phyloP scores from a whole-genome alignment of 2,113 vertebrate genomes.

The Azemiops feae region DNA sequence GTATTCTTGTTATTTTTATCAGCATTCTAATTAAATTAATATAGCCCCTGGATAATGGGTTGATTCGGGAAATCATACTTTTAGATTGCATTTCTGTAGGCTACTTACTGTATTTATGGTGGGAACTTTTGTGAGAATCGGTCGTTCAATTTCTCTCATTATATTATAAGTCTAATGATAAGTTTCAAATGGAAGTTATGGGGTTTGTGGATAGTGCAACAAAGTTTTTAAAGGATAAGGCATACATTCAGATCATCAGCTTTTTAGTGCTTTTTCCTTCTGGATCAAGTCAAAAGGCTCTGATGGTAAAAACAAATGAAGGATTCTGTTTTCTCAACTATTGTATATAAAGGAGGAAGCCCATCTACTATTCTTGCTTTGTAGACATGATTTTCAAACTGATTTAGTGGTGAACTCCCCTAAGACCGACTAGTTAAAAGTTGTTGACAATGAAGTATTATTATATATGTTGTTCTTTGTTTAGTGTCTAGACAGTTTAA shows the following conservation, averaged over 20 bases:
- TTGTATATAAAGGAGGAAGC: neutral
- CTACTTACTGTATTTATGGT: neutral
- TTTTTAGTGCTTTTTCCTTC: constrained; percentile 32
- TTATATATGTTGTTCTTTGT: constrained; percentile 49
- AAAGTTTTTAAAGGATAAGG: neutral
- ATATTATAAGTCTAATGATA: neutral
- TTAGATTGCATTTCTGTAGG: neutral
- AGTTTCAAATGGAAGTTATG: neutral
- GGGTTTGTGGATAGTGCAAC: neutral
- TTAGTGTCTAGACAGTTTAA: constrained; percentile 69
- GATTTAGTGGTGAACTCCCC: constrained; percentile 63
- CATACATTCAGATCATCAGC: neutral
- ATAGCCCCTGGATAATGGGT: neutral
- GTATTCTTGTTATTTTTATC: neutral
- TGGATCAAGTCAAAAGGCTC: constrained; percentile 1
- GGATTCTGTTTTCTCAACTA: neutral
- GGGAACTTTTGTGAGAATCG: neutral
- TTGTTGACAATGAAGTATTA: constrained; percentile 42
- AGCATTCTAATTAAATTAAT: neutral
- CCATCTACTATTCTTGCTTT: constrained; percentile 41
- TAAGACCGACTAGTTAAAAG: constrained; percentile 54
- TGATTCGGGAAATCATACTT: neutral
- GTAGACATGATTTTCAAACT: constrained; percentile 41
- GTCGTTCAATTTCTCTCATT: neutral
- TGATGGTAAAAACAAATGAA: constrained; percentile 34